Percentiles rank a stretch among this genome's conserved stretches.
phyloP scores from a whole-genome alignment of 2,888 invertebrate genomes.

The Torymus auratus region DNA sequence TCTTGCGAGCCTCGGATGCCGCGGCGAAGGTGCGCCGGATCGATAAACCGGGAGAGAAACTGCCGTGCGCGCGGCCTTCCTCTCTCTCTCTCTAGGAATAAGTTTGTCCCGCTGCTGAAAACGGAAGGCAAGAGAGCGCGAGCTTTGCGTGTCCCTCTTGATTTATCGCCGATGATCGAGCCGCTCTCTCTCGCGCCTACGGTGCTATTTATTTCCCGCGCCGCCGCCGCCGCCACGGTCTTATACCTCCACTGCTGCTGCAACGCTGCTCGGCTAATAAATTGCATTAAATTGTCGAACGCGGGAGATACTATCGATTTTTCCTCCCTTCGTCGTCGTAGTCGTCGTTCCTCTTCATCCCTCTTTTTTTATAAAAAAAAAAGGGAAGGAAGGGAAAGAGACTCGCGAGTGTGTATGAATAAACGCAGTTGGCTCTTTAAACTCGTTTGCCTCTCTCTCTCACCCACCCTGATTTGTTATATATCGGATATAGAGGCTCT shows the following conservation, averaged over 20 bases:
- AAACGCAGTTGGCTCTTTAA: constrained; percentile 37
- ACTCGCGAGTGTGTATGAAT: constrained; percentile 5
- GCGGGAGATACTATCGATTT: constrained; percentile 30
- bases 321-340: neutral
- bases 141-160: constrained; percentile 64
- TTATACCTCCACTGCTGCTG: neutral
- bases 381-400: neutral
- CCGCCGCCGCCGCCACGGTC: neutral
- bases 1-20: neutral
- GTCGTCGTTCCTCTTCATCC: neutral
- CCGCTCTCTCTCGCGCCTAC: constrained; percentile 33
- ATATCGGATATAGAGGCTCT: neutral
- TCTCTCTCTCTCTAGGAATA: constrained; percentile 50
- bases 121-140: constrained; percentile 53
- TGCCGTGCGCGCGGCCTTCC: neutral
- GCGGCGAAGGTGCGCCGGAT: constrained; percentile 12
- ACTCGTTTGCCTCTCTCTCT: constrained; percentile 22
- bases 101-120: constrained; percentile 52
- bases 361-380: constrained; percentile 27
- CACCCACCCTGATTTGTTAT: constrained; percentile 21
- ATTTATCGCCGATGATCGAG: constrained; percentile 56
- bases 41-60: constrained; percentile 26
- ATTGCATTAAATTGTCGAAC: constrained; percentile 49
- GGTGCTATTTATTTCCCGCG: constrained; percentile 46
- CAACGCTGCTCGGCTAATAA: constrained; percentile 33